Evolutionary conservation across 2,113 vertebrate genomes (phyloP).

Genomic region (Mus musculus): DNA sequence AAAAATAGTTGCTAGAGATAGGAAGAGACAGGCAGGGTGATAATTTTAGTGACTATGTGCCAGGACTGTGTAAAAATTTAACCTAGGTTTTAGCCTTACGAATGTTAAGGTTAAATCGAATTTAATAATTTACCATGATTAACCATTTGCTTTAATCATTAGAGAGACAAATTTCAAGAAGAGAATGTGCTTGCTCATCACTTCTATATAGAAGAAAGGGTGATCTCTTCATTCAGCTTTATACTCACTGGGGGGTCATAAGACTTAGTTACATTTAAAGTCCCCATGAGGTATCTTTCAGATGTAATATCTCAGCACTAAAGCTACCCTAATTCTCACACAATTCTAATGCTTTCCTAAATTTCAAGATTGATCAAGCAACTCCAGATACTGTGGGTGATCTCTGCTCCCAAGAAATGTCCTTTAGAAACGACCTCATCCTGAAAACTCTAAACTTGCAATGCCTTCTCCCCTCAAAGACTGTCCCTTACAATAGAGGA

Average conservation of each 20-base stretch:
- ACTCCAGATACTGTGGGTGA: neutral
- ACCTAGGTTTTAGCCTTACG: neutral
- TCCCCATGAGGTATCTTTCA: neutral
- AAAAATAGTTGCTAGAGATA: neutral
- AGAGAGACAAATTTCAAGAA: neutral
- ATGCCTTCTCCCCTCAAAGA: neutral
- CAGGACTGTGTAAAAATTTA: neutral
- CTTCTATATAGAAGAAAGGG: neutral
- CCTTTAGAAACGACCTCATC: neutral
- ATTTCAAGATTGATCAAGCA: conserved; percentile 41
- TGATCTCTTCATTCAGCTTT: neutral
- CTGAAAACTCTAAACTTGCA: neutral
- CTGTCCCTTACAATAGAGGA: neutral
- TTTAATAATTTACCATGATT: neutral
- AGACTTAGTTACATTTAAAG: conserved; percentile 9
- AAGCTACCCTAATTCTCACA: neutral
- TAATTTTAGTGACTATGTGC: neutral
- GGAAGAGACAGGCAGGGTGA: too few species aligned
- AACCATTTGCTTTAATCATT: conserved; percentile 15
- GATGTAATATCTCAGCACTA: neutral
- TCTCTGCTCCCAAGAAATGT: neutral
- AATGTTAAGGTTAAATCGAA: conserved; percentile 14
- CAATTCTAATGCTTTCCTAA: conserved; percentile 20
- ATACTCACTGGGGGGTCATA: neutral
- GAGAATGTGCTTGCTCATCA: neutral